Base-by-base conservation (phyloP, 2,888 invertebrate genomes). In the Rhorus exstirpatorius region DNA sequence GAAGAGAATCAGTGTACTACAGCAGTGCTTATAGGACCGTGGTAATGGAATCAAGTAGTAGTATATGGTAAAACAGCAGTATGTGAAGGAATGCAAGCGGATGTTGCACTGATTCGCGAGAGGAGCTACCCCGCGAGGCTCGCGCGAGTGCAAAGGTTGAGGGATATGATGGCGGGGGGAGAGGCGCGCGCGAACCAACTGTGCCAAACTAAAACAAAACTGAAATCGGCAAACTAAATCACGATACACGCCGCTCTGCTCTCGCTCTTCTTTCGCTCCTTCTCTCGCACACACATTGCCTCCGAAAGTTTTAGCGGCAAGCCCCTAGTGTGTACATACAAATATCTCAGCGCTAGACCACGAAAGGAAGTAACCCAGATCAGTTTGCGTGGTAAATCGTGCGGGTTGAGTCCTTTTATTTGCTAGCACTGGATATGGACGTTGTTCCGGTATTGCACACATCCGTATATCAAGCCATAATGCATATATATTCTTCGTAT, bases 161-260 rank as follows among this genome's bases (percentile, higher is more conserved):
- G 65, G 35, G 31, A 26, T 6, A 24, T 31, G 31, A 17, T 24
- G 53, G 41, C 19, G 19, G 51, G 24, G 21, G 38, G 65, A 49
- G 41, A 31, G 14, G 38, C 46, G 60, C 67, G 63, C 55, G 44
- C 49, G 65, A 19, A 61, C 46, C 51, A 82, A 82, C 82, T 82
- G 82, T 83, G 78, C 77, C 81, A 83, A 83, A 79, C 81, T 78
- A 83, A 81, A 83, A 83, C 83, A 83, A n/a, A n/a, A 83, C 80
- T 83, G 79, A 83, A 83, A 83, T 83, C 82, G 81, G 46, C 71
- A 74, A 83, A 83, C 83, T 83, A 78, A 83, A 81, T 83, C 81
- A 81, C 78, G 78, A 74, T 78, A 74, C 79, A 81, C 31, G 46
- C 49, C 44, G 74, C 60, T 65, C 58, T 65, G 3, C 14, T 46